phyloP scores from a whole-genome alignment of 2,113 vertebrate genomes.

The Scytalopus superciliaris region DNA sequence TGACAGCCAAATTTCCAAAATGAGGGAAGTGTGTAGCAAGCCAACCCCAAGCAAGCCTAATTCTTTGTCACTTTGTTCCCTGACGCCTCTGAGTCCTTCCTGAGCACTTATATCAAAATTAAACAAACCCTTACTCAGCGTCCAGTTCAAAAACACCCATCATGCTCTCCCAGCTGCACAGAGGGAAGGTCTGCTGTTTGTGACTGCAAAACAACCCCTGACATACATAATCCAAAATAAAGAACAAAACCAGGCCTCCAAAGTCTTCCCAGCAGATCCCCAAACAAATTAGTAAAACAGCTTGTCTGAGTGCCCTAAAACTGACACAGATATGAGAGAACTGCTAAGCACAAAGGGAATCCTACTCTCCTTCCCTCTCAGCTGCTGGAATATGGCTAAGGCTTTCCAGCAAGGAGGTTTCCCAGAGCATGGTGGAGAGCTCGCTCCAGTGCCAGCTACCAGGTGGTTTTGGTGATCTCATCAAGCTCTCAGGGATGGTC shows the following conservation, averaged over 20 bases:
- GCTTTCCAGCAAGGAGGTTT: neutral
- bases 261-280: neutral
- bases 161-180: neutral
- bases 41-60: neutral
- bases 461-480: neutral
- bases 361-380: neutral
- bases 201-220: neutral
- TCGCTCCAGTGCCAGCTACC: accelerated
- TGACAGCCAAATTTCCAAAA: neutral
- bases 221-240: neutral
- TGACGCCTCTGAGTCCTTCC: neutral
- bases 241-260: neutral
- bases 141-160: constrained; percentile 8
- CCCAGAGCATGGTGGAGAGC: neutral
- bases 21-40: neutral
- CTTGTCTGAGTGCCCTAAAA: neutral
- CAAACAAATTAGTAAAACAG: neutral
- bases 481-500: neutral
- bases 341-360: neutral
- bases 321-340: neutral
- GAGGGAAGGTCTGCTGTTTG: neutral
- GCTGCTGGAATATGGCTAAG: neutral
- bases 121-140: neutral
- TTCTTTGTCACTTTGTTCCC: neutral
- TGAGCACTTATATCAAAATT: neutral